A percentile compares a stretch with the other conserved stretches of the same genome.
phyloP scores from a whole-genome alignment of 2,113 vertebrate genomes.

The Turdus rufiventris region DNA sequence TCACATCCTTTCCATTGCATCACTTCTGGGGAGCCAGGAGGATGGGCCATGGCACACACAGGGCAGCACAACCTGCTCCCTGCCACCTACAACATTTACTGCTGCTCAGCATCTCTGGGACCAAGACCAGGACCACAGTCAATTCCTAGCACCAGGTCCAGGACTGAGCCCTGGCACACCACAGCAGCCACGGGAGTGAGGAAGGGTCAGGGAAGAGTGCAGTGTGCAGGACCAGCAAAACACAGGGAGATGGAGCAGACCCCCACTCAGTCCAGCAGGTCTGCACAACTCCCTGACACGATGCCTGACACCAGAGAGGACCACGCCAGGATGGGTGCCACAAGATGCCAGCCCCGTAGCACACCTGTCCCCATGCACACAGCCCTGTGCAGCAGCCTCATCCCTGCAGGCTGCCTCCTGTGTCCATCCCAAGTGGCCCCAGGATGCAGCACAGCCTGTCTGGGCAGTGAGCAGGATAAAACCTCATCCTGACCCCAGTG shows the following conservation, averaged over 20 bases:
- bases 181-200: accelerated
- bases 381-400: not conserved
- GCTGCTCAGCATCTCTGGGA: not conserved
- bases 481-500: not conserved
- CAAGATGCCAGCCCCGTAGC: not conserved
- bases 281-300: not conserved
- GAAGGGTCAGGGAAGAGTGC: accelerated
- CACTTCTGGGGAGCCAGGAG: not conserved
- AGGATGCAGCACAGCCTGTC: not conserved
- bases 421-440: not conserved
- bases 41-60: not conserved
- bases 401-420: not conserved
- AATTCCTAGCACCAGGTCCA: not conserved
- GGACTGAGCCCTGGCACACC: not conserved
- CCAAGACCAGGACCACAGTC: not conserved
- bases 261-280: not conserved
- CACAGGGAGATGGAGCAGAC: not conserved
- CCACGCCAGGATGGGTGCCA: accelerated
- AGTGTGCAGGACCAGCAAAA: not conserved
- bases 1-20: not conserved
- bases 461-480: not conserved
- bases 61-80: not conserved
- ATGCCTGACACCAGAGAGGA: not conserved
- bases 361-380: not conserved
- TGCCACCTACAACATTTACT: not conserved